Evolutionary conservation across 2,113 vertebrate species (phyloP).

Genomic region (Mastomys natalensis): DNA sequence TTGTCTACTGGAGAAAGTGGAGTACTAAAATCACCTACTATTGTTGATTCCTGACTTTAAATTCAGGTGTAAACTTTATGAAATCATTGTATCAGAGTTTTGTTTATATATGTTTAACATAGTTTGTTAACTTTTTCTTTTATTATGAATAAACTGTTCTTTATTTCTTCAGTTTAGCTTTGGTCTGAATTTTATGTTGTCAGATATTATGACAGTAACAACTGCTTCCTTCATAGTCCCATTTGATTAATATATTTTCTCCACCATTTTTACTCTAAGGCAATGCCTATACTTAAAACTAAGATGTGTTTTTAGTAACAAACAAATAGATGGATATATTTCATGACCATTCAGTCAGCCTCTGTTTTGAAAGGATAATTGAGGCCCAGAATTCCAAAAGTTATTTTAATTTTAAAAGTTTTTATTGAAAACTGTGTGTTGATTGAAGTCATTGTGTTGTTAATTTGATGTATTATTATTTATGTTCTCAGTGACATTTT

Average conservation of each 20-base stretch:
- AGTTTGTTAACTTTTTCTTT: no score
- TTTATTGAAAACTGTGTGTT: background rate
- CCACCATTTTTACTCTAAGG: background rate
- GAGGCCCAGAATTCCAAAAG: background rate
- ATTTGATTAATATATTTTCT: background rate
- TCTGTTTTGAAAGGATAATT: background rate
- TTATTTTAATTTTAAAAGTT: background rate
- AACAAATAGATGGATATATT: background rate
- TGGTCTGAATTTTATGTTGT: no score
- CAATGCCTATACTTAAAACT: background rate
- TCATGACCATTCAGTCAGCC: background rate
- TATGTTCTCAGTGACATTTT: background rate
- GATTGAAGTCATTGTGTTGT: background rate
- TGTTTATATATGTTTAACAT: no score
- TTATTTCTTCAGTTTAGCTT: no score
- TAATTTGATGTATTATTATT: background rate
- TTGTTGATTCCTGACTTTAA: no score
- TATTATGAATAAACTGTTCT: no score
- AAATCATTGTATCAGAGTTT: no score
- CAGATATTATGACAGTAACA: no score
- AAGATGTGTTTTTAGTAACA: background rate
- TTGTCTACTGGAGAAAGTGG: no score
- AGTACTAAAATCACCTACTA: no score
- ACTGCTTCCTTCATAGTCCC: background rate
- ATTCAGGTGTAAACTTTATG: no score